Evolutionary conservation across 2,888 invertebrate genomes (phyloP), one percentile per base, ranked within the genome.

Genomic region (Trichogramma dendrolimi): DNA sequence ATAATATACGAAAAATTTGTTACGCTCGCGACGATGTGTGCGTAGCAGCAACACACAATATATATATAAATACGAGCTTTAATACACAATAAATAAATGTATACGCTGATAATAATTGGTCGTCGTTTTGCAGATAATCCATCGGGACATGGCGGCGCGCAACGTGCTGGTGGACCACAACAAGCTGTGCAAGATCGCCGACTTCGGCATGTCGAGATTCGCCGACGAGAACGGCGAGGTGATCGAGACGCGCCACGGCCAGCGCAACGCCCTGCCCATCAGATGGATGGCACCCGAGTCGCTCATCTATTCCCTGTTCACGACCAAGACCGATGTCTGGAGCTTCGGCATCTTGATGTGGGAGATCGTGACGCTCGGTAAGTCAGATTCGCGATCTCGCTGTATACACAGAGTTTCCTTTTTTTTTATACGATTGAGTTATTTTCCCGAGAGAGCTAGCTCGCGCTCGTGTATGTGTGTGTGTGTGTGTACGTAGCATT

Each of bases 271-370:
- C 14, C 75, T 89, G 70, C 88, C 88, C 0, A 87, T 90, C 56
- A 82, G 90, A 39, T 92, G 92, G 92, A 92, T 92, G 92, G 90
- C 92, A 4, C 92, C 92, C 0, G 92, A 92, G 77, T 88, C 91
- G 0, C 79, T 92, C 65, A 84, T 89, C 55, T 90, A 89, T 75
- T 88, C 90, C 63, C 83, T 90, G 50, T 90, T 91, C 78, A 91
- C 90, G 61, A 88, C 88, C 42, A 89, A 90, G 74, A 89, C 90
- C 0, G 92, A 93, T 71, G 90, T 92, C 4, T 93, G 92, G 92
- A 90, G 92, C 44, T 92, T 90, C 73, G 92, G 92, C 14, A 90
- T 93, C 57, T 83, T 92, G 48, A 82, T 92, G 70, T 93, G 92
- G 92, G 92, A 93, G 80, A 91, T 92, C 64, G 90, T 92, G 48